phyloP scores from a whole-genome alignment of 2,797 vertebrate species.

The Syngnathus rostellatus region DNA sequence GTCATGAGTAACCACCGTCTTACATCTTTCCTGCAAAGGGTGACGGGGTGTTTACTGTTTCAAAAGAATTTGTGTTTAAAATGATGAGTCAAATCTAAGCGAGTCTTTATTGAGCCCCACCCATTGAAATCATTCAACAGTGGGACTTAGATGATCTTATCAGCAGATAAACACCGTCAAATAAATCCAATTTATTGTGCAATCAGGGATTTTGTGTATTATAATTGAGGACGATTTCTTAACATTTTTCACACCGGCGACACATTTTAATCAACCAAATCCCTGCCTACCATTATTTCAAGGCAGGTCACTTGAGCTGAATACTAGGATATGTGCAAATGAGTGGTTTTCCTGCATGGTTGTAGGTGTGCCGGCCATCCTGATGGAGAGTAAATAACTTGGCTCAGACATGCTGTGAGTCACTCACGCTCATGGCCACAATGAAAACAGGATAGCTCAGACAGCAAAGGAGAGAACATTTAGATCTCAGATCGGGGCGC shows the following conservation, averaged over 20 bases:
- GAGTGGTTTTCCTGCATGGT: slow-evolving; percentile 73
- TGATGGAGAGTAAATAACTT: slow-evolving; percentile 67
- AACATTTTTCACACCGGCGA: slow-evolving; percentile 4
- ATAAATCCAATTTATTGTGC: neutral
- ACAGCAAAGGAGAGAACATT: slow-evolving; percentile 46
- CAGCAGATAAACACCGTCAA: slow-evolving; percentile 1
- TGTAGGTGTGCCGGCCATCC: slow-evolving; percentile 72
- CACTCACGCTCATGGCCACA: slow-evolving; percentile 60
- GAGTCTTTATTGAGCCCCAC: neutral
- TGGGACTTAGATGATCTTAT: neutral
- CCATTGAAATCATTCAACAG: slow-evolving; percentile 10
- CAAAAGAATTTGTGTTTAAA: neutral
- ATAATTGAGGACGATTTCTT: neutral
- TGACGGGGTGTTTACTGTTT: neutral
- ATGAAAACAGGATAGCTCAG: slow-evolving; percentile 59
- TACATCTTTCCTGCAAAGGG: neutral
- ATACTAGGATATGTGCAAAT: slow-evolving; percentile 66
- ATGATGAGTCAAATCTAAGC: slow-evolving; percentile 7
- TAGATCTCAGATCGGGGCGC: slow-evolving; percentile 51
- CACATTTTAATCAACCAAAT: slow-evolving; percentile 18
- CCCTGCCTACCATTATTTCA: slow-evolving; percentile 13
- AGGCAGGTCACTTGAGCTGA: slow-evolving; percentile 40
- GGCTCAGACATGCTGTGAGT: slow-evolving; percentile 63
- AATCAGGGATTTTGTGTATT: neutral
- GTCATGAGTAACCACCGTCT: neutral